Conservation (phyloP, 2,888 invertebrate species). For the Fragum whitleyi region DNA sequence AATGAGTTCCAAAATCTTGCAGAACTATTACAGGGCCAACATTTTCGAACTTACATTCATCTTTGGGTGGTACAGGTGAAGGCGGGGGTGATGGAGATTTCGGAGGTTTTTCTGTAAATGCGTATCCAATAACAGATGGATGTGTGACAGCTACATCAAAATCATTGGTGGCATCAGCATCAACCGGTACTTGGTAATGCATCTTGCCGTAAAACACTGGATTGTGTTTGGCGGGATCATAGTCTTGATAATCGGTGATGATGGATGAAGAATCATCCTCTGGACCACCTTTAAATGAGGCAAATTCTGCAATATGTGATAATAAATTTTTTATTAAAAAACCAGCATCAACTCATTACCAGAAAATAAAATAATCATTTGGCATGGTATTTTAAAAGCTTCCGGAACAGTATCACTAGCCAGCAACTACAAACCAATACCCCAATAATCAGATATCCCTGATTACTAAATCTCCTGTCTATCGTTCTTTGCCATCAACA, state of each 20-base stretch:
- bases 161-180: slow-evolving; percentile 76
- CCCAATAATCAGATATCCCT: too few relatives aligned
- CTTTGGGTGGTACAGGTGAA: slow-evolving; percentile 78
- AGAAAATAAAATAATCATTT: too few relatives aligned
- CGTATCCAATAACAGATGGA: slow-evolving; percentile 82
- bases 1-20: too few relatives aligned
- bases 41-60: slow-evolving; percentile 77
- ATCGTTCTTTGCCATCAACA: too few relatives aligned
- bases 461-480: too few relatives aligned
- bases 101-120: slow-evolving; percentile 81
- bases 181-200: slow-evolving; percentile 71
- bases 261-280: slow-evolving; percentile 72
- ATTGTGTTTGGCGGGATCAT: slow-evolving; percentile 81
- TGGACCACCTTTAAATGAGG: slow-evolving; percentile 62
- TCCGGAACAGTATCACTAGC: too few relatives aligned
- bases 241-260: slow-evolving; percentile 79
- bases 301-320: slow-evolving; percentile 80
- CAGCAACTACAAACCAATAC: too few relatives aligned
- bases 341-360: not conserved
- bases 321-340: too few relatives aligned
- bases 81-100: slow-evolving; percentile 75
- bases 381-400: too few relatives aligned
- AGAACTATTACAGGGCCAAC: too few relatives aligned
- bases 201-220: slow-evolving; percentile 84
- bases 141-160: slow-evolving; percentile 80